Conservation (phyloP, 2,888 invertebrate species). For the Plutella xylostella region DNA sequence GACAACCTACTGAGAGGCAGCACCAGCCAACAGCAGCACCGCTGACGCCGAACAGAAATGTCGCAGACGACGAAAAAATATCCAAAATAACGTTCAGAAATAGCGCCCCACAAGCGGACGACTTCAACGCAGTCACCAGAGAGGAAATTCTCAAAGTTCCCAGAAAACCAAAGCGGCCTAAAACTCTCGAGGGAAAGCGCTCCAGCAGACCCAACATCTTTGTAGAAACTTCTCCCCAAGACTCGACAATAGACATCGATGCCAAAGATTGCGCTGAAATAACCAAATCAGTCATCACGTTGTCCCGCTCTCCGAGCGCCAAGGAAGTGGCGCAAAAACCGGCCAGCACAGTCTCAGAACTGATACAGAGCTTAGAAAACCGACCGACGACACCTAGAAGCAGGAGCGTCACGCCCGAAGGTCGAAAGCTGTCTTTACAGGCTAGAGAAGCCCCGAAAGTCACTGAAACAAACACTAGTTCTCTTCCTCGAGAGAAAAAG, state of each 20-base stretch:
- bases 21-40: too few species aligned
- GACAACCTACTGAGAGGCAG: too few species aligned
- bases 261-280: slow-evolving; percentile 36
- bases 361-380: slow-evolving; percentile 37
- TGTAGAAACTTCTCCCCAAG: background rate
- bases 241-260: slow-evolving; percentile 14
- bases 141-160: slow-evolving; percentile 56
- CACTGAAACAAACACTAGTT: slow-evolving; percentile 37
- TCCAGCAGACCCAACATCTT: background rate
- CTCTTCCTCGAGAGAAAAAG: slow-evolving; percentile 44
- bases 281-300: slow-evolving; percentile 46
- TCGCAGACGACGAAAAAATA: slow-evolving; percentile 57
- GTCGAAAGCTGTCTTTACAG: slow-evolving; percentile 47
- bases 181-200: slow-evolving; percentile 22
- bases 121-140: slow-evolving; percentile 35
- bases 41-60: slow-evolving; percentile 31
- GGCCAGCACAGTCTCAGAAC: slow-evolving; percentile 27
- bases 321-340: slow-evolving; percentile 32
- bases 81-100: slow-evolving; percentile 25
- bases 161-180: slow-evolving; percentile 47
- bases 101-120: slow-evolving; percentile 29
- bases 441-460: slow-evolving; percentile 27
- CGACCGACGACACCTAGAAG: slow-evolving; percentile 22
- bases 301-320: slow-evolving; percentile 52
- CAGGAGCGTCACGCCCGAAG: slow-evolving; percentile 23